phyloP scores from a whole-genome alignment of 2,888 invertebrate genomes.

The Liopterus haemorrhoidalis region DNA sequence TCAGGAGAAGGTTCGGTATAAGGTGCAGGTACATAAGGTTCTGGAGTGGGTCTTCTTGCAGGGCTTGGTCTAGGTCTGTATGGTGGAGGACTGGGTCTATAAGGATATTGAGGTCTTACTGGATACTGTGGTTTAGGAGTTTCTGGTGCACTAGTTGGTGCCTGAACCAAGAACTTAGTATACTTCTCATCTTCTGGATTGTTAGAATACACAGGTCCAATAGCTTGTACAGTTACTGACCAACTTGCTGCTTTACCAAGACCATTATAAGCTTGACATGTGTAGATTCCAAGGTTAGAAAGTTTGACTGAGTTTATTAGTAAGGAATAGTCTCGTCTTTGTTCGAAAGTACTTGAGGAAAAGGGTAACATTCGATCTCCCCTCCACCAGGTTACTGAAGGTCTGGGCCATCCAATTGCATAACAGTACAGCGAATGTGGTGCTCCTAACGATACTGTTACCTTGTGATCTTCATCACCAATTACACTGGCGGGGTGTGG shows the following conservation, averaged over 20 bases:
- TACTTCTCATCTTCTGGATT: conserved; percentile 54
- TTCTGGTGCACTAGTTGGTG: conserved; percentile 47
- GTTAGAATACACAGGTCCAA: conserved; percentile 58
- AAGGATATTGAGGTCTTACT: conserved; percentile 38
- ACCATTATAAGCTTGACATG: conserved; percentile 86
- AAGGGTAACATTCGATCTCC: conserved; percentile 69
- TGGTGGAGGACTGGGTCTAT: conserved; percentile 42
- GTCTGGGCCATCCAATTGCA: conserved; percentile 74
- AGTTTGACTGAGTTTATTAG: conserved; percentile 65
- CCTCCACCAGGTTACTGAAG: conserved; percentile 79
- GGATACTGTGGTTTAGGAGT: conserved; percentile 36
- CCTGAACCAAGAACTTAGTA: conserved; percentile 54
- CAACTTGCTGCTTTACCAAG: conserved; percentile 69
- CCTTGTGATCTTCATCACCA: conserved; percentile 55
- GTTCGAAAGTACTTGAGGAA: conserved; percentile 62
- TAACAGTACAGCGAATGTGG: conserved; percentile 70
- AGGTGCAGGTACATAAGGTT: conserved; percentile 35
- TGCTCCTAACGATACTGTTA: conserved; percentile 60
- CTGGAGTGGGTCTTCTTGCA: conserved; percentile 35
- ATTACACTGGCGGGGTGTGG: conserved; percentile 57
- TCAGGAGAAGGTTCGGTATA: conserved; percentile 32
- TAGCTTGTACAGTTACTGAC: conserved; percentile 65
- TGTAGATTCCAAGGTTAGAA: conserved; percentile 75
- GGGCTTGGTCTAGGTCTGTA: conserved; percentile 34
- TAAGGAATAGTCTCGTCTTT: conserved; percentile 67